Evolutionary conservation across 2,888 invertebrate genomes (phyloP).

Genomic region (Machimus atricapillus): DNA sequence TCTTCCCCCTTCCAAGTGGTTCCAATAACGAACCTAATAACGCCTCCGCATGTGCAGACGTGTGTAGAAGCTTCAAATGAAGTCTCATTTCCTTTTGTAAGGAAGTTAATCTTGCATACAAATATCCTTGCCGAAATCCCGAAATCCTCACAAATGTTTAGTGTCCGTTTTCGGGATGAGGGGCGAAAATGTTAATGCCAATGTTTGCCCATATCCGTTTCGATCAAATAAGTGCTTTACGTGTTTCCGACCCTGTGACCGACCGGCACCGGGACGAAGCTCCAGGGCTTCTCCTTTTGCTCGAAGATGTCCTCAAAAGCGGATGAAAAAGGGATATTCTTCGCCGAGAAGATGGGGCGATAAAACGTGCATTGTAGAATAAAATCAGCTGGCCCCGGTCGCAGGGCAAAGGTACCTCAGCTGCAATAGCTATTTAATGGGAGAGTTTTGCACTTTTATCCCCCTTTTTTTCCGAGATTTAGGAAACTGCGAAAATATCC

Average conservation of each 20-base stretch:
- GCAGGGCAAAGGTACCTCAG: not conserved
- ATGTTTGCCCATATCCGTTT: conserved; percentile 32
- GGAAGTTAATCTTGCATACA: conserved; percentile 28
- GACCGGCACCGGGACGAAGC: not conserved
- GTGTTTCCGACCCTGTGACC: conserved; percentile 6
- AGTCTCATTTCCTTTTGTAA: conserved; percentile 2
- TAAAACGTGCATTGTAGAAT: conserved; percentile 20
- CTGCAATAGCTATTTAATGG: not conserved
- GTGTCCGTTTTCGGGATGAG: not conserved
- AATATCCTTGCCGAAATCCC: conserved; percentile 10
- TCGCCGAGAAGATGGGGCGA: not conserved
- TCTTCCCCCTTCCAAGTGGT: not conserved
- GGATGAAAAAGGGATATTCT: not conserved
- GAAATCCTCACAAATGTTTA: conserved; percentile 25
- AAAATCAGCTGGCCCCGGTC: not conserved
- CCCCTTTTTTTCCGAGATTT: not conserved
- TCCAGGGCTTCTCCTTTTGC: not conserved
- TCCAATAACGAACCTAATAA: not conserved
- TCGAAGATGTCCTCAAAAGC: not conserved
- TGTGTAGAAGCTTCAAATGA: not conserved
- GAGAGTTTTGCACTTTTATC: not conserved
- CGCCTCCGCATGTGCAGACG: not conserved
- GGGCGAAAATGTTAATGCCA: conserved; percentile 22
- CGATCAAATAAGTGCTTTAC: conserved; percentile 27
- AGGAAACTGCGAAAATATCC: not conserved